Conservation (phyloP, 2,113 vertebrate species). For the Sinosuthora webbiana region DNA sequence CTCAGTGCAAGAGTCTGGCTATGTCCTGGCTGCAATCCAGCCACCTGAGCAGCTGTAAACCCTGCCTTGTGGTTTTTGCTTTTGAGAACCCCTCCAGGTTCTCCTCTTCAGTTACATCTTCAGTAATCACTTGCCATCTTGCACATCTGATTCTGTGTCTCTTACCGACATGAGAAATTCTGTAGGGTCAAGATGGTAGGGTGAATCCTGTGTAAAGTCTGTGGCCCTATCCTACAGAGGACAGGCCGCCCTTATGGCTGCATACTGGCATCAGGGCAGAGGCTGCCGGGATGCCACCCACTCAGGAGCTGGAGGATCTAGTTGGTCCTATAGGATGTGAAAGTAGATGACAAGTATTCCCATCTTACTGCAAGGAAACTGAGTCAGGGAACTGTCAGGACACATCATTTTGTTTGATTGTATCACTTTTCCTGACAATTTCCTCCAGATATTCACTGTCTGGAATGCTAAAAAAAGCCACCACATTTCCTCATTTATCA, state of each 20-base stretch:
- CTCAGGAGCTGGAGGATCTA: not conserved
- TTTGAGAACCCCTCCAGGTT: not conserved
- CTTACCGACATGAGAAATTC: not conserved
- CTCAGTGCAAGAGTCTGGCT: not conserved
- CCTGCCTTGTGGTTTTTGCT: not conserved
- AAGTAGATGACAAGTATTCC: not conserved
- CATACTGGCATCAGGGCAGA: not conserved
- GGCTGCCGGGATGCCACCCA: not conserved
- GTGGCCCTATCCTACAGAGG: not conserved
- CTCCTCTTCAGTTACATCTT: not conserved
- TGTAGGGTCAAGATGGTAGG: not conserved
- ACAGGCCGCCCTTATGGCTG: rapidly evolving
- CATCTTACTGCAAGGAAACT: not conserved
- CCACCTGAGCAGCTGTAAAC: not conserved
- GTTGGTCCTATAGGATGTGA: not conserved
- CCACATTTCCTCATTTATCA: not conserved
- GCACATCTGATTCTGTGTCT: not conserved
- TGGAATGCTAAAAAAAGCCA: not conserved
- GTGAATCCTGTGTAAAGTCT: not conserved
- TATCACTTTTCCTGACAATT: not conserved
- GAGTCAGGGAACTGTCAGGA: not conserved
- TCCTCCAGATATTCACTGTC: not conserved
- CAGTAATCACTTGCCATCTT: not conserved
- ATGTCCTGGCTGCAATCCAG: not conserved
- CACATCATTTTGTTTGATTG: not conserved